Evolutionary conservation across 2,797 vertebrate species (phyloP).

Genomic region (Anisognathus igniventris): DNA sequence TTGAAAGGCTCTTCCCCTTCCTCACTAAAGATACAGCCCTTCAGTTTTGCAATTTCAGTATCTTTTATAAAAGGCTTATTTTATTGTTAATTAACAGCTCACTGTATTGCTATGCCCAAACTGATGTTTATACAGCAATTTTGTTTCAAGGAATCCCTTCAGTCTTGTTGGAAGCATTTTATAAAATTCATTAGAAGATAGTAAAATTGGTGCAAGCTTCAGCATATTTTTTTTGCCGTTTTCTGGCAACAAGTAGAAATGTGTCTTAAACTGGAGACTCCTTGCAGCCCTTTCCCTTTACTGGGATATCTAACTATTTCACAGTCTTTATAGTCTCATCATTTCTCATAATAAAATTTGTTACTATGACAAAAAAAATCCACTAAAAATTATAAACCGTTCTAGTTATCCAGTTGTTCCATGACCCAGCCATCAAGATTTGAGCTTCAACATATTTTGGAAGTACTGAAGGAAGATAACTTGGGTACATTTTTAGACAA

Average conservation of each 20-base stretch:
- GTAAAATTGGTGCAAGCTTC: not conserved
- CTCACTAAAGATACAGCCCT: not conserved
- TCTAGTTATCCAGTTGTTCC: constrained; percentile 7
- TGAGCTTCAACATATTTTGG: constrained; percentile 1
- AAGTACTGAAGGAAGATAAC: not conserved
- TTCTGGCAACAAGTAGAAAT: not conserved
- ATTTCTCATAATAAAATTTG: not conserved
- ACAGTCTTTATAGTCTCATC: not conserved
- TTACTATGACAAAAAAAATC: not conserved
- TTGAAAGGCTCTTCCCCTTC: not conserved
- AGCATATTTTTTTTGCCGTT: rapidly evolving
- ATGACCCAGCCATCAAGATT: not conserved
- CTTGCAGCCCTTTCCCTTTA: not conserved
- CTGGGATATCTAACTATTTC: not conserved
- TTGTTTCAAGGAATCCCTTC: not conserved
- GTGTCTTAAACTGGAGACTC: not conserved
- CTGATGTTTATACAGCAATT: not conserved
- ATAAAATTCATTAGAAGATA: not conserved
- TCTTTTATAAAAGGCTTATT: not conserved
- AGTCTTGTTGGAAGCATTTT: not conserved
- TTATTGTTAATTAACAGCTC: not conserved
- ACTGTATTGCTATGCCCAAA: not conserved
- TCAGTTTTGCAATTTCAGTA: not conserved
- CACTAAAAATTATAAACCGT: not conserved
- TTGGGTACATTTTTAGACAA: constrained; percentile 20